These are phyloP conservation scores for Indicator maculatus DNA, from an alignment of 2,113 vertebrate genomes.

Conservation along the genomic window DNA sequence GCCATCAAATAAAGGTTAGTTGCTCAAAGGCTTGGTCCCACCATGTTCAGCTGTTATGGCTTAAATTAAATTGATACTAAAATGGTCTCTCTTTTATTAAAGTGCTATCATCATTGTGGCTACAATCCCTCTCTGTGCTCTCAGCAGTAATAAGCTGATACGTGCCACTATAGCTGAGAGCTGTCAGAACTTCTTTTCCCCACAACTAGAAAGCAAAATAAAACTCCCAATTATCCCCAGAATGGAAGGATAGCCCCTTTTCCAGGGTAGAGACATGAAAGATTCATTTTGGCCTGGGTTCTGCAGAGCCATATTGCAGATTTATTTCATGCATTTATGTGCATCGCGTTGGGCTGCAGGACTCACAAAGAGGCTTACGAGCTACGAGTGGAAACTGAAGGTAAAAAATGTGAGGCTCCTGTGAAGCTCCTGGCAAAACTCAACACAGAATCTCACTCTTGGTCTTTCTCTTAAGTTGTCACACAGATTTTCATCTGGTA, in stretches of 20 bases:
- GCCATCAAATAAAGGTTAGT: constrained; percentile 51
- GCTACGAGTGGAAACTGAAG: background rate
- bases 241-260: constrained; percentile 29
- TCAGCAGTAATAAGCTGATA: background rate
- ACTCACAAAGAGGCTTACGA: background rate
- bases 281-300: background rate
- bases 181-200: background rate
- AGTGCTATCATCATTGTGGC: constrained; percentile 35
- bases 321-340: constrained; percentile 26
- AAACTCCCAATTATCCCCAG: constrained; percentile 37
- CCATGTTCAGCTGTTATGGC: constrained; percentile 10
- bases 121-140: background rate
- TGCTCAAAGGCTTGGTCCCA: constrained; percentile 26
- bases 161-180: background rate
- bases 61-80: constrained; percentile 57
- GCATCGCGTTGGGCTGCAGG: background rate
- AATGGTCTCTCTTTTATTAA: constrained; percentile 42
- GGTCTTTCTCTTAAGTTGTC: background rate
- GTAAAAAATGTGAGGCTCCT: constrained; percentile 4
- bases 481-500: constrained; percentile 27
- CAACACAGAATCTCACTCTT: background rate
- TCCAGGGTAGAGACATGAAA: background rate
- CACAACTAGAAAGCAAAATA: constrained; percentile 30
- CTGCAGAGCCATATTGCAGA: background rate
- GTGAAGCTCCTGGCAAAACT: constrained; percentile 23